phyloP scores from a whole-genome alignment of 2,113 vertebrate species.

The Hippolais icterina region DNA sequence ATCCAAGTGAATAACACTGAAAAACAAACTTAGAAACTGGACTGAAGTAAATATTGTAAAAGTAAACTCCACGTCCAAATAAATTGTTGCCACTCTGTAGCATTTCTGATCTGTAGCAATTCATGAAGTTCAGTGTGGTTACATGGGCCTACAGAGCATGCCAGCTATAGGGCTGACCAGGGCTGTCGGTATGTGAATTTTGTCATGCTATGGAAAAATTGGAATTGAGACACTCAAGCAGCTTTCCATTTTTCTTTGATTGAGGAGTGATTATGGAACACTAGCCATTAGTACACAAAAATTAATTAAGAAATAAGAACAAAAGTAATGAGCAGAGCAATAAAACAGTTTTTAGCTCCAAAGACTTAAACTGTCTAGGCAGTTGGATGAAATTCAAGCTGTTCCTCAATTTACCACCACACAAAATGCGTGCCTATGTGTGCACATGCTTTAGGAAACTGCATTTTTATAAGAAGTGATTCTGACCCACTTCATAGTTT shows the following conservation, averaged over 20 bases:
- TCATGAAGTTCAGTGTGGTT: not conserved
- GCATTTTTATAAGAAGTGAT: not conserved
- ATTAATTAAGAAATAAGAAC: not conserved
- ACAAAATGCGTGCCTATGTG: not conserved
- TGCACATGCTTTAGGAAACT: not conserved
- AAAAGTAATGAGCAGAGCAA: not conserved
- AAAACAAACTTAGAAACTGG: not conserved
- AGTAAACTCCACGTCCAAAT: not conserved
- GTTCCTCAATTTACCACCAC: not conserved
- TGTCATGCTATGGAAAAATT: fast-evolving
- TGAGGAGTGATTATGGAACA: not conserved
- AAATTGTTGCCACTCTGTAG: not conserved
- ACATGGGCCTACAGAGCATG: not conserved
- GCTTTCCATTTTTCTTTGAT: not conserved
- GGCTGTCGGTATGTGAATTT: fast-evolving
- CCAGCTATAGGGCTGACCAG: not conserved
- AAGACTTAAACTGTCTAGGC: not conserved
- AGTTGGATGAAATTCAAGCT: not conserved
- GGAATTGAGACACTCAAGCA: not conserved
- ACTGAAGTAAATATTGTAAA: not conserved
- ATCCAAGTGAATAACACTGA: not conserved
- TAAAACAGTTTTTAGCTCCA: not conserved
- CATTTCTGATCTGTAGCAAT: not conserved
- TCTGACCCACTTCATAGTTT: not conserved
- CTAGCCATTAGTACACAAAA: not conserved